Conservation (phyloP, 2,797 vertebrate species). For the Pyrocephalus nanus region DNA sequence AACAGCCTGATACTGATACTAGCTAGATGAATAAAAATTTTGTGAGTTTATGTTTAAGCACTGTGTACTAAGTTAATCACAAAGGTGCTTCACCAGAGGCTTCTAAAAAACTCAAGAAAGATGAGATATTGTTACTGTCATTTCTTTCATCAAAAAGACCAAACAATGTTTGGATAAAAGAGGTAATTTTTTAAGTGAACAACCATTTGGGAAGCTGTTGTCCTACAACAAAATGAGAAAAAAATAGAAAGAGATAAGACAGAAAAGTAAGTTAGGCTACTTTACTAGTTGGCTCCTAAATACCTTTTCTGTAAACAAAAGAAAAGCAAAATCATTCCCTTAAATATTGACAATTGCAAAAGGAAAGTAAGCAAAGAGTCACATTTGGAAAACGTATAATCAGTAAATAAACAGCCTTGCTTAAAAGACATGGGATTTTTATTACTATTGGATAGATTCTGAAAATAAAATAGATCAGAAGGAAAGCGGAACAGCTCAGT, state of each 20-base stretch:
- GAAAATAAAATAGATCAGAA: background rate
- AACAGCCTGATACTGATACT: background rate
- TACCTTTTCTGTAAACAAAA: background rate
- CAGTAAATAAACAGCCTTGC: background rate
- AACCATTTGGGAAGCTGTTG: background rate
- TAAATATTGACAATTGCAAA: background rate
- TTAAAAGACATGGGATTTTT: background rate
- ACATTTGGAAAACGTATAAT: background rate
- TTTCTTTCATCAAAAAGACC: background rate
- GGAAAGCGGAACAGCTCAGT: background rate
- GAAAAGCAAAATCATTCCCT: rapidly evolving
- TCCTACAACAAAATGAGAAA: background rate
- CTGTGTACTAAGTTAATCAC: background rate
- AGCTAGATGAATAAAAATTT: background rate
- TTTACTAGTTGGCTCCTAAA: background rate
- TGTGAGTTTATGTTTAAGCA: background rate
- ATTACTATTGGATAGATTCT: background rate
- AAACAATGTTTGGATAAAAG: background rate
- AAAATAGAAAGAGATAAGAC: background rate
- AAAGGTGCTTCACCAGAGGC: background rate
- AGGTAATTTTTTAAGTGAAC: background rate
- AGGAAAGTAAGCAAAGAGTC: background rate
- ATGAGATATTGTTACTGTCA: background rate
- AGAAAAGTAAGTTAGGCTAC: background rate
- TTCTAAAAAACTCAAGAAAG: background rate